Base-by-base conservation (phyloP, 2,888 invertebrate species). In the Epirrhoe tristata region DNA sequence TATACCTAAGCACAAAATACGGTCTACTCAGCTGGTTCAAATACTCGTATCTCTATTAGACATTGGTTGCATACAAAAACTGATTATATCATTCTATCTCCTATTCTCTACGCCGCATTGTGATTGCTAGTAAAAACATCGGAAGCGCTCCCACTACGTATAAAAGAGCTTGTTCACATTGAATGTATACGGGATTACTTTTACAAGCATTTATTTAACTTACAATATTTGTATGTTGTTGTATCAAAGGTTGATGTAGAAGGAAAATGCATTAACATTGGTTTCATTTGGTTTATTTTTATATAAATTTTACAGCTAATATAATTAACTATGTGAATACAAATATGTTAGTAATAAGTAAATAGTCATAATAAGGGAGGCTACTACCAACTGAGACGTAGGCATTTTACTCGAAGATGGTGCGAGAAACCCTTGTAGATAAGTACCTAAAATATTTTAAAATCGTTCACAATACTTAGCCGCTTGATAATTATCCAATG, bases 391-490 rank as follows among this genome's bases (percentile, higher is more conserved):
- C 24, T 24, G n/a, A n/a, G n/a, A 24, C 3, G 3, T 3, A 24
- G 3, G 24, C 24, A 24, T 24, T 24, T 24, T 24, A 24, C 24
- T 24, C 24, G 24, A 24, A 24, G 1, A 24, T 24, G 24, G 24
- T 24, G 24, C 24, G 24, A 24, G 24, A 1, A n/a, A n/a, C n/a
- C n/a, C n/a, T n/a, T n/a, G n/a, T n/a, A n/a, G n/a, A n/a, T n/a
- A 24, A 14, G 7, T n/a, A 43, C 24, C 12, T 50, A n/a, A n/a
- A n/a, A n/a, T n/a, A n/a, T n/a, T 52, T 32, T 68, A 80, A 62
- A 75, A 72, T 63, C 76, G 73, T 31, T 81, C 80, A 74, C 83
- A 86, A 75, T 80, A 81, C 55, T 80, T 81, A 3, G 73, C 63
- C 57, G 73, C 78, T 70, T 79, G 77, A 24, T 78, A 74, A 16